Percentiles rank a stretch among this genome's conserved stretches.
Evolutionary conservation across 2,888 invertebrate species (phyloP).

Genomic region (Cyaniris semiargus): DNA sequence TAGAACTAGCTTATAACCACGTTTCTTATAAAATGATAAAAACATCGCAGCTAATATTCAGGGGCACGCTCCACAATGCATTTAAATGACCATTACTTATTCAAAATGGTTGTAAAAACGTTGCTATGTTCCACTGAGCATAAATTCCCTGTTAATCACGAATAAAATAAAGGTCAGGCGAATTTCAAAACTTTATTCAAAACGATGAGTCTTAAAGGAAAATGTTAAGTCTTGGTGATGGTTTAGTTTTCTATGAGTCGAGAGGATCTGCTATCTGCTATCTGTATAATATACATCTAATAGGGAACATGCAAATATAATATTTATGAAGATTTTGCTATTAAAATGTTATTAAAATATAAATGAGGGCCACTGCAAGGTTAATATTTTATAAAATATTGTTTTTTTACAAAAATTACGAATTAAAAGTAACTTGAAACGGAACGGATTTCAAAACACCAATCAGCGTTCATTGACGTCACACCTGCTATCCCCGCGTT

Average conservation of each 20-base stretch:
- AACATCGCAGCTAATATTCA: constrained; percentile 15
- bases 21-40: neutral
- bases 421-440: too few relatives aligned
- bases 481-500: too few relatives aligned
- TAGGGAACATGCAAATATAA: too few relatives aligned
- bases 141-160: constrained; percentile 1
- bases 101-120: constrained; percentile 24
- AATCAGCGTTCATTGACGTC: too few relatives aligned
- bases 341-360: too few relatives aligned
- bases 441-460: too few relatives aligned
- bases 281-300: too few relatives aligned
- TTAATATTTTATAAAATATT: too few relatives aligned
- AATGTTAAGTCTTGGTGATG: neutral
- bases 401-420: too few relatives aligned
- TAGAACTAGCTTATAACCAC: neutral
- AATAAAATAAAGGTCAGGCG: constrained; percentile 19
- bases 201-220: neutral
- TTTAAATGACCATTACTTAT: constrained; percentile 22
- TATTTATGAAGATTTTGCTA: too few relatives aligned
- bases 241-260: neutral
- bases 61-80: constrained; percentile 24
- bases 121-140: constrained; percentile 27
- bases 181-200: neutral
- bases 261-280: too few relatives aligned
- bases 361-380: too few relatives aligned